Evolutionary conservation across 64 coral and sea anemone genomes (phyloP).

Genomic region (Dendrophyllia cribrosa): DNA sequence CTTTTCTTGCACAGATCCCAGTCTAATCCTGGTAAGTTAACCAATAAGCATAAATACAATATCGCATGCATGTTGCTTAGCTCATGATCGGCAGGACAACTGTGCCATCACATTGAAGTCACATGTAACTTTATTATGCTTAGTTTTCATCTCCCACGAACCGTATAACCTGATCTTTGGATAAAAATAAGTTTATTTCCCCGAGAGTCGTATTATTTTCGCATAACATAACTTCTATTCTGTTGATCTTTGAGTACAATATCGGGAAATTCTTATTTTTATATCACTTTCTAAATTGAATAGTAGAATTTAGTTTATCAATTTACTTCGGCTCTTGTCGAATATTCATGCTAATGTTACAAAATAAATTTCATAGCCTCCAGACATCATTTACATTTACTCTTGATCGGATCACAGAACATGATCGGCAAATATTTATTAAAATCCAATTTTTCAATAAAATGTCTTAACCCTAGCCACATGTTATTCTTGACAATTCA

Average conservation of each 20-base stretch:
- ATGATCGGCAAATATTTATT: neutral
- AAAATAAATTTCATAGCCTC: neutral
- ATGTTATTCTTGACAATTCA: neutral
- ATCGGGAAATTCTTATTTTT: neutral
- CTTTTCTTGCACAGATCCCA: slow-evolving; percentile 70
- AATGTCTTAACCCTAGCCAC: too few species aligned
- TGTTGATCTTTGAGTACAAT: neutral
- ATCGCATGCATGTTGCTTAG: neutral
- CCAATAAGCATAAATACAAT: neutral
- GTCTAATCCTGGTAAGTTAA: slow-evolving; percentile 69
- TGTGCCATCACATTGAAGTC: slow-evolving; percentile 1
- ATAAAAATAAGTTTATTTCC: neutral
- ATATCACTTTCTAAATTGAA: neutral
- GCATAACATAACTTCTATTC: neutral
- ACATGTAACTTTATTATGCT: neutral
- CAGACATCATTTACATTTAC: neutral
- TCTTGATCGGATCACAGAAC: neutral
- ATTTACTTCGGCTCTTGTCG: neutral
- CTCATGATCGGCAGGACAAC: neutral
- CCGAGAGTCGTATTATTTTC: neutral
- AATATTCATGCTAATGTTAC: neutral
- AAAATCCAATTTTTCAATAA: neutral
- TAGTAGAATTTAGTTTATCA: too few species aligned
- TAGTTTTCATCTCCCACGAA: neutral
- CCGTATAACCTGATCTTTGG: neutral